Evolutionary conservation across 1,140 invertebrate genomes (phyloP), one percentile per base, ranked within the genome.

Genomic region (Drosophila bifasciata): DNA sequence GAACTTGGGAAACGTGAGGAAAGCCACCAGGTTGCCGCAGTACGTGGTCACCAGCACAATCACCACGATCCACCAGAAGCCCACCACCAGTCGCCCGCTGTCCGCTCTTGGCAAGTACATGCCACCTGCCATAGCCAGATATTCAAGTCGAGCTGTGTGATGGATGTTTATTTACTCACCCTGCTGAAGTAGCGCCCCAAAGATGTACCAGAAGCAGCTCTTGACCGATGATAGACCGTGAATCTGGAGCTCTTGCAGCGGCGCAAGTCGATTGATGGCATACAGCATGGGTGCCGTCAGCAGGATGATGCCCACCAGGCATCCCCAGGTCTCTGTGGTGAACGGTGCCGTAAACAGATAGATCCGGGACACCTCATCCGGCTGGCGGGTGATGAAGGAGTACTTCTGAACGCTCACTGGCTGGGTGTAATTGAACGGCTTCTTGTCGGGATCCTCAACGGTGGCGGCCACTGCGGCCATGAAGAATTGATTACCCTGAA

Each of bases 1-100:
- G 81, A 97, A 95, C 90, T 96, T 95, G 0, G 97, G 97, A 89
- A 98, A 98, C 0, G 98, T 98, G 7, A 99, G 93, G 88, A 98
- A 98, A 4, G 97, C 97, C 0, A 98, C 97, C 21, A 99, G 93
- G 92, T 97, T 98, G 5, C 97, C 97, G 40, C 96, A 97, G 92
- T 98, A 99, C 0, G 97, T 98, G 2, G 97, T 98, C 0, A 98
- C 95, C 0, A 98, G 93, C 0, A 98, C 95, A 58, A 98, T 93
- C 3, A 97, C 97, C 11, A 97, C 96, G 11, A 99, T 90, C 97
- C 97, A 98, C 97, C 97, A 99, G 4, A 96, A 95, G 0, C 96
- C 96, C 0, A 98, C 94, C 1, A 98, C 92, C 3, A 98, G 83
- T n/a, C 97, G 93, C n/a, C 96, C 96, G 73, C 97, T 97, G 79